Conservation (phyloP, 2,797 vertebrate genomes). For the Phalanger gymnotis region DNA sequence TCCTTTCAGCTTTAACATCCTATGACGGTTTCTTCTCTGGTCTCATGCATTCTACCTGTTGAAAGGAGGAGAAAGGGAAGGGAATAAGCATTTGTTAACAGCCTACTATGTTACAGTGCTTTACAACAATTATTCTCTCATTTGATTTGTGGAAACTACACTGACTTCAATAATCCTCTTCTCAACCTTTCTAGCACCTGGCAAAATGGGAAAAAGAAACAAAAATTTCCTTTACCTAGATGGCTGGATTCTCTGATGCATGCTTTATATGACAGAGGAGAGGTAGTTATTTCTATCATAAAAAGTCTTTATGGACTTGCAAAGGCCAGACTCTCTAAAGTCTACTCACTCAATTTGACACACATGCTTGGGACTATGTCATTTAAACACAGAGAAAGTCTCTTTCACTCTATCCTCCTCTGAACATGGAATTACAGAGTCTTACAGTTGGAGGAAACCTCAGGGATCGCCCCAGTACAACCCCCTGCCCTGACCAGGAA, state of each 20-base stretch:
- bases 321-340: neutral
- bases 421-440: neutral
- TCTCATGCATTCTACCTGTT: neutral
- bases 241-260: neutral
- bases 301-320: slow-evolving; percentile 30
- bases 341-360: neutral
- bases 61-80: neutral
- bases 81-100: neutral
- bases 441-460: neutral
- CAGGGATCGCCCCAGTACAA: neutral
- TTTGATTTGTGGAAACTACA: neutral
- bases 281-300: neutral
- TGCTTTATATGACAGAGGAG: neutral
- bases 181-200: neutral
- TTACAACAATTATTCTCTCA: neutral
- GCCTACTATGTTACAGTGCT: neutral
- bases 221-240: neutral
- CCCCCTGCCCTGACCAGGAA: neutral
- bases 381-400: slow-evolving; percentile 4
- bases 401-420: neutral
- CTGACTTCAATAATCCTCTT: neutral
- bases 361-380: neutral
- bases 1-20: neutral
- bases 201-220: neutral
- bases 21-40: neutral